These are phyloP conservation scores for Sprattus sprattus DNA, from an alignment of 2,113 vertebrate species.

Conservation along the genomic window DNA sequence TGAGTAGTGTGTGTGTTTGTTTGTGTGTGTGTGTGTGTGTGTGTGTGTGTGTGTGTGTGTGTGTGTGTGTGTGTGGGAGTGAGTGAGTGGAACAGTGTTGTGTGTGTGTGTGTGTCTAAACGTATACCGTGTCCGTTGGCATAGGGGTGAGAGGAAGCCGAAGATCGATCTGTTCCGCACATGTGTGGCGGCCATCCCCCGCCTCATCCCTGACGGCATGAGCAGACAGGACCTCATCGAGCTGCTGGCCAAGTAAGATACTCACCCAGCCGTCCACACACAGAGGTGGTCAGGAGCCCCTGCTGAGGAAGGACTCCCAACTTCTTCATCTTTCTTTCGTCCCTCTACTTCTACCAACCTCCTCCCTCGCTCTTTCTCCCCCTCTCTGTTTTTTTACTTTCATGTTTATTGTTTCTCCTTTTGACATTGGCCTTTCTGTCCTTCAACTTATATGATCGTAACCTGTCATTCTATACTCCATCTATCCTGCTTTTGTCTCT, in stretches of 20 bases:
- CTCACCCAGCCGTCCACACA: not conserved
- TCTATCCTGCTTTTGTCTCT: too few relatives aligned
- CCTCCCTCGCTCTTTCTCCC: not conserved
- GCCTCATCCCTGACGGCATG: constrained; percentile 98
- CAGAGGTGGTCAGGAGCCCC: too few relatives aligned
- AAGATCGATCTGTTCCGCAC: constrained; percentile 99
- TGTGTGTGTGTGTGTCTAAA: not conserved
- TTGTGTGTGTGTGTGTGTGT: constrained; percentile 67
- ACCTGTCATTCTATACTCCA: too few relatives aligned
- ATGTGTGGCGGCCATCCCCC: constrained; percentile 95
- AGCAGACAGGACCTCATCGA: constrained; percentile 97
- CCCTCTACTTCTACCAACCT: not conserved
- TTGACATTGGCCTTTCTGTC: too few relatives aligned
- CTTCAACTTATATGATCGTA: too few relatives aligned
- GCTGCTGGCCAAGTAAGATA: constrained; percentile 88
- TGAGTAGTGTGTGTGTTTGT: constrained; percentile 63
- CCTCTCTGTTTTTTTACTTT: too few relatives aligned
- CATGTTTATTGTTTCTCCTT: too few relatives aligned
- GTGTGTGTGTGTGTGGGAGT: not conserved
- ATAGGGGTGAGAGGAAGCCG: constrained; percentile 95
- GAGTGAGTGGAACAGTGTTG: constrained; percentile 8
- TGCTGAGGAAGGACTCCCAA: not conserved
- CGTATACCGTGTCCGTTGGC: constrained; percentile 43
- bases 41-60: constrained; percentile 37
- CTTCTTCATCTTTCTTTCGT: not conserved